Base-by-base conservation (phyloP, 2,113 vertebrate species). In the Hydrolagus affinis region DNA sequence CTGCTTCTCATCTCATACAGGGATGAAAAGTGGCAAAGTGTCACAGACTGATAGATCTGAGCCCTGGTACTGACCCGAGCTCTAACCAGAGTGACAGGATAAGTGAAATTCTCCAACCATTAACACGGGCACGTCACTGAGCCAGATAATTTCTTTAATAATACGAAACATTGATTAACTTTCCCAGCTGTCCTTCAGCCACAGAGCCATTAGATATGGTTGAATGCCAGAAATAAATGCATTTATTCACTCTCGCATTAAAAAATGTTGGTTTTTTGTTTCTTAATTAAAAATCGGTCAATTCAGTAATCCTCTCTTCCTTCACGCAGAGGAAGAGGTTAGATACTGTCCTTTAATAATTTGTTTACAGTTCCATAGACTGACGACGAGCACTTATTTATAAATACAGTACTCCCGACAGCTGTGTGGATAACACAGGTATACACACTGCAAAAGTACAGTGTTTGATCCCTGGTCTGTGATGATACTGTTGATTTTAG, bases 131-230 rank as follows among this genome's bases (percentile, higher is more conserved):
- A 32, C 64, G 66, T 28, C 17, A 60, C 60, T 83, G 78, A 83
- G 14, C 60, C 12, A 66, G 32, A 28, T 25, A 3, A 83, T 83
- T 62, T 30, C 66, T 80, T 80, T 80, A 80, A 80, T 80, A 57
- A 80, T 44, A 80, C 25, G 30, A 83, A 83, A 8, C 78, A 83
- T 83, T 83, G 78, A 83, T 83, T 83, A 68, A 28, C 25, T 32
- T 83, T 64, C 62, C 78, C 1, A 15, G 32, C 28, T 68, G 25
- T 68, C 62, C 64, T 21, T 3, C 78, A 66, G n/a, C 14, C 23
- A 62, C 60, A 30, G 60, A 32, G 60, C 66, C 78, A 83, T 66
- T 83, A 66, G 62, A 60, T 83, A 66, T 68, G 78, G 21, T 66
- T 32, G 60, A 83, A 83, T 17, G 28, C 30, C 28, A 23, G 66